Conservation (phyloP, 1,140 invertebrate genomes). For the Drosophila baimaii region DNA sequence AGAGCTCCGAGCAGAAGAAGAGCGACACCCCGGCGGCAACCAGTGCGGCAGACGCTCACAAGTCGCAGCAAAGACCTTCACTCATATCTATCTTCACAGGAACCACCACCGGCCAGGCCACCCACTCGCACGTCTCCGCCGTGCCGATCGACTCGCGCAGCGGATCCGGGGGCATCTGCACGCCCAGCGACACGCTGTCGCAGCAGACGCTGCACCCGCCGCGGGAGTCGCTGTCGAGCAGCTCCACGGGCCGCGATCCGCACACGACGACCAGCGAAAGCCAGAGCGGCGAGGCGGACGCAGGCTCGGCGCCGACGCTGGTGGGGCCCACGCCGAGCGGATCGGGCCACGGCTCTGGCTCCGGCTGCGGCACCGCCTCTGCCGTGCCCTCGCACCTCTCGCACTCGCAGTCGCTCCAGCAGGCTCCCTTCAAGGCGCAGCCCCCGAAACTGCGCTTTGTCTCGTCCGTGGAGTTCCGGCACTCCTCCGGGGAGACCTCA, state of each 20-base stretch:
- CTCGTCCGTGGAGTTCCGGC: conserved; percentile 86
- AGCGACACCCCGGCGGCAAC: conserved; percentile 82
- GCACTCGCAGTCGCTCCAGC: conserved; percentile 81
- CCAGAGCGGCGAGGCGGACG: conserved; percentile 77
- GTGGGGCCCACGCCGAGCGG: conserved; percentile 64
- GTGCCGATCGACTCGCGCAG: conserved; percentile 85
- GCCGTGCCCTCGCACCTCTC: conserved; percentile 76
- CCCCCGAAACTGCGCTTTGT: conserved; percentile 91
- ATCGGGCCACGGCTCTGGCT: conserved; percentile 58
- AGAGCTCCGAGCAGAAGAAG: conserved; percentile 81
- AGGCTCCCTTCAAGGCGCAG: conserved; percentile 81
- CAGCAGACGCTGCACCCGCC: conserved; percentile 84
- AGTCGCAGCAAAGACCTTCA: conserved; percentile 88
- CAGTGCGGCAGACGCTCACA: conserved; percentile 69
- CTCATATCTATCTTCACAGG: conserved; percentile 89
- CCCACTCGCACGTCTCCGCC: conserved; percentile 85
- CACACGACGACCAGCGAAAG: conserved; percentile 84
- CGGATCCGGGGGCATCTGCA: conserved; percentile 81
- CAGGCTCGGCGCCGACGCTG: conserved; percentile 76
- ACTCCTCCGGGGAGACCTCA: conserved; percentile 88
- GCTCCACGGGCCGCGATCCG: conserved; percentile 79
- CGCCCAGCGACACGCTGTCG: conserved; percentile 83
- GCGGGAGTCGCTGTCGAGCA: conserved; percentile 81
- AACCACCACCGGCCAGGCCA: conserved; percentile 85
- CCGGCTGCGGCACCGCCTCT: conserved; percentile 47